Evolutionary conservation across 2,888 invertebrate genomes (phyloP).

Genomic region (Ceramica pisi): DNA sequence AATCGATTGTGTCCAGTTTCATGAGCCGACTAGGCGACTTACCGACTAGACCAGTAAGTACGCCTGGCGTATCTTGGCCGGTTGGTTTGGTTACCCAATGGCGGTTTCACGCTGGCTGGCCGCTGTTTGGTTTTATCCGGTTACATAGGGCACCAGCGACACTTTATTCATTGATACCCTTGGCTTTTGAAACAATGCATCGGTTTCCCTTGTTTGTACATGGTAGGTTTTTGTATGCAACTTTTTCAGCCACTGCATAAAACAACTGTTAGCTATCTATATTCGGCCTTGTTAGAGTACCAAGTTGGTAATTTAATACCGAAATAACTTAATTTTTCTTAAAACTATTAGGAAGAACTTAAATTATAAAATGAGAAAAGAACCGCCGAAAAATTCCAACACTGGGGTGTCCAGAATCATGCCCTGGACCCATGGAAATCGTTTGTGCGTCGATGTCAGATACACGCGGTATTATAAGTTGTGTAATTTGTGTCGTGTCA

Average conservation of each 20-base stretch:
- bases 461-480: not conserved
- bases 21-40: slow-evolving; percentile 23
- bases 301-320: not conserved
- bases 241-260: slow-evolving; percentile 28
- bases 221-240: slow-evolving; percentile 31
- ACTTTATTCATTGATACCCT: slow-evolving; percentile 63
- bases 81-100: slow-evolving; percentile 71
- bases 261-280: slow-evolving; percentile 14
- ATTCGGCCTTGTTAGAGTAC: not conserved
- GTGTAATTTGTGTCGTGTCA: slow-evolving; percentile 1
- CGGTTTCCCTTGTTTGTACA: slow-evolving; percentile 50
- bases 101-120: slow-evolving; percentile 76
- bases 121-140: slow-evolving; percentile 73
- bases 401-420: too few species aligned
- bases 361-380: too few species aligned
- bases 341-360: not conserved
- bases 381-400: too few species aligned
- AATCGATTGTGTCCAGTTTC: slow-evolving; percentile 66
- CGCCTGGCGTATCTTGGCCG: slow-evolving; percentile 71
- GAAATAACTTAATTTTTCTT: slow-evolving; percentile 14
- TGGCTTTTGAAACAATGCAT: slow-evolving; percentile 62
- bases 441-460: too few species aligned
- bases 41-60: slow-evolving; percentile 50
- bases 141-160: slow-evolving; percentile 71
- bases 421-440: too few species aligned